Evolutionary conservation across 2,888 invertebrate genomes (phyloP), one percentile per base, ranked within the genome.

Genomic region (Anthoptus insignis): DNA sequence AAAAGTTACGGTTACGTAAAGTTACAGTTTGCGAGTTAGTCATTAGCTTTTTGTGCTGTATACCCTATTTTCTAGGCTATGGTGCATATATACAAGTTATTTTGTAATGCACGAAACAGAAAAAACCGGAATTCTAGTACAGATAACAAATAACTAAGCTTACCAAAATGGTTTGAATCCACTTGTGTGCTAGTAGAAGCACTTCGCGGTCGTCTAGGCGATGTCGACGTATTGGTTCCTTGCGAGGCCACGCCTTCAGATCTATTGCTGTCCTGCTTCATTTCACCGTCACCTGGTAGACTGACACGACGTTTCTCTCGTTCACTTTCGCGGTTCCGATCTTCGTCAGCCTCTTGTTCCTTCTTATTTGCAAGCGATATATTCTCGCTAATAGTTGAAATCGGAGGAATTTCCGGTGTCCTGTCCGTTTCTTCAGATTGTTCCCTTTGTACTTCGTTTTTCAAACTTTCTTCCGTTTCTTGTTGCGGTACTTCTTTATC

Each of bases 121-220:
- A n/a, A n/a, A n/a, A n/a, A n/a, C n/a, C n/a, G n/a, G n/a, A n/a
- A n/a, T n/a, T n/a, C n/a, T n/a, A n/a, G n/a, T n/a, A n/a, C n/a
- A 14, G 9, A 19, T 9, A 5, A 19, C 16, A 52, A 9, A 52
- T 11, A 13, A 29, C 9, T 53, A 27, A 59, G 79, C 94, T 94
- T 91, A 97, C 97, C 97, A 80, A 97, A 97, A 90, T 97, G 96
- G 93, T 96, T 96, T 52, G 96, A 96, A 87, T 97, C 97, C 76
- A 97, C 97, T 94, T 97, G 97, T 8, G 97, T 97, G 73, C 96
- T 96, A 50, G 97, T 96, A 37, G 97, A 96, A 72, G 97, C 95
- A 89, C 96, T 97, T 80, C 96, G 94, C 63, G 97, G 97, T 87
- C 97, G 93, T 86, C 96, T 96, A 67, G 96, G 96, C 32, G 96